Base-by-base conservation (phyloP, 2,888 invertebrate species). In the Morpho achilles region DNA sequence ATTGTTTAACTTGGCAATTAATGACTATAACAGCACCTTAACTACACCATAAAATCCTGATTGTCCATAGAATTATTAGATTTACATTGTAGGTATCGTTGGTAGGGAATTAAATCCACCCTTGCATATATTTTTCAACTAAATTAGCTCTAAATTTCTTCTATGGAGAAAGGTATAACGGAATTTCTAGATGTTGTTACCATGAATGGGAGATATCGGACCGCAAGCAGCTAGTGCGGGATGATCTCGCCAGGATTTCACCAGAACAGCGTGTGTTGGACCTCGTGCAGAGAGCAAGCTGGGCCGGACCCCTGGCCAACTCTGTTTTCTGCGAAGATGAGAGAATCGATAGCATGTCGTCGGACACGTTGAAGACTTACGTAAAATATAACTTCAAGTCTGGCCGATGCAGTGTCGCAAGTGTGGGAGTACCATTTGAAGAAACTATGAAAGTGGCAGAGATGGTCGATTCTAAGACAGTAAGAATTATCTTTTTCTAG, bases 361-460 rank as follows among this genome's bases (percentile, higher is more conserved):
- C 69, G 2, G 62, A 71, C 0, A 58, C 16, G 0, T 55, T 88
- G 5, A 66, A 68, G 22, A 56, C 62, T 7, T 88, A 73, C 58
- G 71, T 71, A 0, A 56, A 54, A 5, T 58, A 54, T 0, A 70
- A 84, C 61, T 84, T 76, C 61, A 77, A 68, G 50, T 67, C 79
- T 1, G 72, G 73, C 7, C 64, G 69, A 2, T 87, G 87, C 54
- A 66, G 79, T 0, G 75, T 89, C 0, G 80, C 77, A 1, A 84
- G 81, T 61, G 66, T 78, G 0, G 87, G 88, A 0, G 59, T 87
- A 7, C 78, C 82, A 0, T 86, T 81, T 56, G 84, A 87, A 5
- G 85, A 87, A 49, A 76, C 79, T 0, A 50, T 87, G 57, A 76
- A 77, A 51, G 52, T 88, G 42, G 85, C 85, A 0, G 82, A 86